Evolutionary conservation across 2,113 vertebrate genomes (phyloP), one percentile per base, ranked within the genome.

Genomic region (Etheostoma spectabile): DNA sequence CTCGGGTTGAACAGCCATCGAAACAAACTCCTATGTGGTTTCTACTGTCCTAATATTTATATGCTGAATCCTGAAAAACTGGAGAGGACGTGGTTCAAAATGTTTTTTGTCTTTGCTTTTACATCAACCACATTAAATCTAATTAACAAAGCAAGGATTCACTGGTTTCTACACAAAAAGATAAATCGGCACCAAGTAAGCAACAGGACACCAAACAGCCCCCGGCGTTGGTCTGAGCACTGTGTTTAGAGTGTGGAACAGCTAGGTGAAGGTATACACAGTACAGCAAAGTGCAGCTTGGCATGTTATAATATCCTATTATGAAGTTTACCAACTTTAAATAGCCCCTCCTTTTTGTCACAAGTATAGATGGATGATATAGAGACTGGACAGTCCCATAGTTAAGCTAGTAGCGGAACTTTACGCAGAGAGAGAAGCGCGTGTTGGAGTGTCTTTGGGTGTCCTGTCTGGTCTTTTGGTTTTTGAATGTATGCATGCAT

Each of bases 401-500:
- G 63, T 52, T 74, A 79, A 84, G 81, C 75, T 33, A 48, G 27
- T 0, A 60, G 70, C 61, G 42, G n/a, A 33, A 49, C 42, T 35
- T 49, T 66, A 52, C 45, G 5, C 48, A 55, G 52, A 65, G 48
- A 57, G 60, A 74, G 77, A 61, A 57, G 61, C 24, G 35, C 53
- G 61, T 79, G 60, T 84, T 27, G 38, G 48, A 75, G 72, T 27
- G 86, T 89, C 84, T 90, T 89, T 89, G 86, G 88, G 86, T 86
- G 66, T 82, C 57, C 49, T 2, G 22, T 77, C 66, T 16, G 67
- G 33, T 86, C 63, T 81, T 88, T 77, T 82, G 80, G 72, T 66
- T 82, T 79, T 63, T 12, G 68, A 85, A 79, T 82, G 84, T 80
- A 22, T 80, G 66, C 87, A 89, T 93, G 91, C 87, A 82, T 27